Evolutionary conservation across 2,113 vertebrate genomes (phyloP), one percentile per base, ranked within the genome.

Genomic region (Heterotis niloticus): DNA sequence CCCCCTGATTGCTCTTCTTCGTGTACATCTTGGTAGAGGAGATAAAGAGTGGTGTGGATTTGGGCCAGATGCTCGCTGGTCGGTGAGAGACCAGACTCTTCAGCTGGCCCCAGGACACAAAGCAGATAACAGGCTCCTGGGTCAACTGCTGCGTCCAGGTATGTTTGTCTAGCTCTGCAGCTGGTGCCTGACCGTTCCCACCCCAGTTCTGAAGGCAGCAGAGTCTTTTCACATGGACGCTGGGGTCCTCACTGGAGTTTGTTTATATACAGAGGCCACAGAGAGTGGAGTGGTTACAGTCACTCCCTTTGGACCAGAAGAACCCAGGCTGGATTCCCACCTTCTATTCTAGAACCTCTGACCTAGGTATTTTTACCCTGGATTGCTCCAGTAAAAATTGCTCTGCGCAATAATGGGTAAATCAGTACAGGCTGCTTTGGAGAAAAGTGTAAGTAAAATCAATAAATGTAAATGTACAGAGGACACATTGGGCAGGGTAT

Each of bases 31-130:
- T 92, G 90, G 76, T 76, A 86, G 91, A 29, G 79, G 85, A 86
- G 92, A 93, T 93, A 92, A 93, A 89, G 83, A 29, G 28, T 14
- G 73, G 56, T 1, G 56, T 78, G 54, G 76, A 67, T 34, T 29
- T 5, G 16, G 64, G 64, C 17, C 75, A 77, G 75, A 64, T 13
- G 5, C 13, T 51, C 75, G 62, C 92, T 90, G 92, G 90, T 87
- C 83, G 89, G 90, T 92, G 84, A 84, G 88, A 77, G 88, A 72
- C 77, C 70, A 84, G 88, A 86, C 91, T 89, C 90, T 87, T 87
- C 85, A 78, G 84, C 89, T 88, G 59, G 13, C 88, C 85, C 87
- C 66, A 75, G 88, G 87, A 83, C 88, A 82, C 82, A 51, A 87
- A 87, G 90, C 86, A 86, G 90, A 70, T 78, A 81, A 86, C 81